Evolutionary conservation across 92 coral and sea anemone genomes (phyloP).

Genomic region (Parazoanthus darwini): DNA sequence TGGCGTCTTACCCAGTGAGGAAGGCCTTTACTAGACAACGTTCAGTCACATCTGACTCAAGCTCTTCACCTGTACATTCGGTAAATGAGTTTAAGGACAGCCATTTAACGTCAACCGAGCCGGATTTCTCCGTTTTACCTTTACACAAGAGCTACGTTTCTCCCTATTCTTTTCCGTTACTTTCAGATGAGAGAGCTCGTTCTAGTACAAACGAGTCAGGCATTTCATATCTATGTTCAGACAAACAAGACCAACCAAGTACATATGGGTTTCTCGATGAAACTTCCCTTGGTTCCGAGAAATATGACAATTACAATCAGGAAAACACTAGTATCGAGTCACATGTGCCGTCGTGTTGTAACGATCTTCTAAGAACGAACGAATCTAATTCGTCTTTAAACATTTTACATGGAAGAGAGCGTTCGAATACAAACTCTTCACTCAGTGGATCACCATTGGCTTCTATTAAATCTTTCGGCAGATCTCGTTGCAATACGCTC

Average conservation of each 20-base stretch:
- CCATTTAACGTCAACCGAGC: constrained; percentile 3
- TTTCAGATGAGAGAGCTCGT: constrained; percentile 12
- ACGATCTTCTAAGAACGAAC: not conserved
- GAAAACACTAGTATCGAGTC: no score
- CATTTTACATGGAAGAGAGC: not conserved
- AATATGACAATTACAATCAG: not conserved
- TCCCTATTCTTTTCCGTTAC: not conserved
- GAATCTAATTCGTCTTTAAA: constrained; percentile 14
- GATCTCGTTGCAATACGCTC: not conserved
- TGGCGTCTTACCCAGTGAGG: not conserved
- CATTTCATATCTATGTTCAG: not conserved
- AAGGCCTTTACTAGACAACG: not conserved
- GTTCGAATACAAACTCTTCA: not conserved
- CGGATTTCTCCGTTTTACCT: constrained; percentile 10
- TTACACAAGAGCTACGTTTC: not conserved
- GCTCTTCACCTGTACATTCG: not conserved
- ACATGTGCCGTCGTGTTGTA: not conserved
- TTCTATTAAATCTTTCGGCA: constrained; percentile 1
- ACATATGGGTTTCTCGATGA: not conserved
- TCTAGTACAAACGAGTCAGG: constrained; percentile 17
- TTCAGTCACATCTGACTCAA: not conserved
- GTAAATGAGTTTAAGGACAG: not conserved
- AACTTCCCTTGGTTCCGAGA: not conserved
- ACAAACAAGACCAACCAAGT: not conserved
- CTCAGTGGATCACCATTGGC: not conserved